Base-by-base conservation (phyloP, 1,140 invertebrate genomes). In the Ericerus pela region DNA sequence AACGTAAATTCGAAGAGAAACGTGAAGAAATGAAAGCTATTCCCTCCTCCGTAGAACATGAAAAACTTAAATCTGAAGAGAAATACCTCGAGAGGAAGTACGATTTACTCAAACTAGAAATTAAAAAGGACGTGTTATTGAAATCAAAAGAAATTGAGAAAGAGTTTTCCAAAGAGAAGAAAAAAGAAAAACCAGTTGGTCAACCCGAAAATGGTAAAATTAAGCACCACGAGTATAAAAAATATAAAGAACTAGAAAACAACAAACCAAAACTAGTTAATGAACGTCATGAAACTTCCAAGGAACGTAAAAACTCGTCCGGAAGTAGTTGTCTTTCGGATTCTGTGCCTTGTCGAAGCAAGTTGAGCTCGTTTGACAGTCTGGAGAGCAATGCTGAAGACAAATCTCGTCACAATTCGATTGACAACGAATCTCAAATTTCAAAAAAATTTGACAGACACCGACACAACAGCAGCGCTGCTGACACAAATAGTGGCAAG, bases 301-400 rank as follows among this genome's bases (percentile, higher is more conserved):
- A 33, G 76, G 69, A 58, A 55, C 54, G 33, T 60, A 62, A 55
- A 62, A 64, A 47, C n/a, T 58, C 58, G 33, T 51, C 28, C 1
- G 59, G 56, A 20, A 59, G 33, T 11, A 62, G 58, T 43, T 58
- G 61, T 6, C 73, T 81, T 41, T 80, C 82, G 0, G 77, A 78
- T 1, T 75, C 78, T 33, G 65, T 71, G 29, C 74, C 77, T 0
- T 73, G 76, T 28, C 87, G 88, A 67, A 73, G 85, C 37, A 75
- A 84, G 52, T 76, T 84, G 56, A 85, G 84, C 47, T 84, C 81
- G 1, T 83, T 87, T 63, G 85, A 88, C 58, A 77, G 72, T 63
- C 65, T 77, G 31, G 79, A 81, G 38, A 73, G 72, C 31, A 56
- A 70, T 1, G 75, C 76, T 30, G 84, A 87, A 60, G 80, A 85